Conservation (phyloP, 1,140 invertebrate species). For the Physella acuta region DNA sequence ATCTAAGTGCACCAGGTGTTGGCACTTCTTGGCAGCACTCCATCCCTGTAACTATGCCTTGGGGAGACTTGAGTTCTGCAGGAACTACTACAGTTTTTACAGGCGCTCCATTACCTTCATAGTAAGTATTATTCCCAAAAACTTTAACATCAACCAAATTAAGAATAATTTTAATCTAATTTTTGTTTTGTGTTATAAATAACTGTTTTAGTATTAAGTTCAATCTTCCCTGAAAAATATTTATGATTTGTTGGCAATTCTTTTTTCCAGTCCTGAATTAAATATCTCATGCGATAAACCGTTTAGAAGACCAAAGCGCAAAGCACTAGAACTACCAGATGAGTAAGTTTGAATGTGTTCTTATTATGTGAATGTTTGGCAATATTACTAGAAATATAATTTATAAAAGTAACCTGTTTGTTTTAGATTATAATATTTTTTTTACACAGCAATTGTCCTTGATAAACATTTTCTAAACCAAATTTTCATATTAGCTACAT, state of each 20-base stretch:
- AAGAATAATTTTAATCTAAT: too few relatives aligned
- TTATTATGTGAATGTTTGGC: too few relatives aligned
- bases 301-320: constrained; percentile 9
- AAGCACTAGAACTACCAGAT: constrained; percentile 10
- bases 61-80: neutral
- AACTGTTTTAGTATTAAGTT: neutral
- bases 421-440: too few relatives aligned
- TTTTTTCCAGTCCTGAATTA: neutral
- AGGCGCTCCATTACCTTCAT: neutral
- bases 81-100: constrained; percentile 16
- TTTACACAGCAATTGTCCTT: too few relatives aligned
- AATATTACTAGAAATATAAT: too few relatives aligned
- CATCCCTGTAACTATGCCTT: constrained; percentile 19
- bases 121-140: constrained; percentile 2
- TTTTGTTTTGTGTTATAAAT: constrained; percentile 6
- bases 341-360: too few relatives aligned
- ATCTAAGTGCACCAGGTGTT: constrained; percentile 15
- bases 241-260: neutral
- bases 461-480: too few relatives aligned
- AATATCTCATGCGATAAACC: neutral
- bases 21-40: constrained; percentile 21
- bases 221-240: neutral
- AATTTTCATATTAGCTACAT: too few relatives aligned
- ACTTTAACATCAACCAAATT: neutral
- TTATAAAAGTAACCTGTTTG: too few relatives aligned